A percentile compares a stretch with the other conserved stretches of the same genome.
phyloP scores from a whole-genome alignment of 2,113 vertebrate species.

The Calyptomena viridis region DNA sequence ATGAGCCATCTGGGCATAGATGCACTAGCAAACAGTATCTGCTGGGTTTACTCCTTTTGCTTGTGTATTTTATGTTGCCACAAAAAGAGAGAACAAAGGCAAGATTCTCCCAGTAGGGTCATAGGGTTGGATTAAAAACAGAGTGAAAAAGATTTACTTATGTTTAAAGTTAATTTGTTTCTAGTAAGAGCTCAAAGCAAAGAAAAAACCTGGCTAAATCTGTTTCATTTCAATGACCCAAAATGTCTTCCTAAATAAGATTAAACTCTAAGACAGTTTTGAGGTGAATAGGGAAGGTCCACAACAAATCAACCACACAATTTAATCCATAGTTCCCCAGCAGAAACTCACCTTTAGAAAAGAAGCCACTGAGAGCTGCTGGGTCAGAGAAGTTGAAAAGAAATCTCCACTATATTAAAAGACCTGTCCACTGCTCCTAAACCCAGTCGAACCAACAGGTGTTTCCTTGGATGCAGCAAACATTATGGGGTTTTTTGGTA shows the following conservation, averaged over 20 bases:
- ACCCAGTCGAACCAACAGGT: not conserved
- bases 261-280: not conserved
- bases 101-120: not conserved
- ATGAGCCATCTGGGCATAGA: not conserved
- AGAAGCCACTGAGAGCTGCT: not conserved
- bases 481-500: not conserved
- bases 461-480: not conserved
- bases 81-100: not conserved
- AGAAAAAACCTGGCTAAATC: not conserved
- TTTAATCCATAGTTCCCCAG: not conserved
- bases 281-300: not conserved
- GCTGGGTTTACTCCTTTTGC: not conserved
- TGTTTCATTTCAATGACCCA: not conserved
- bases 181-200: not conserved
- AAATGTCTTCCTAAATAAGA: not conserved
- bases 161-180: not conserved
- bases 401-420: not conserved
- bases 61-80: not conserved
- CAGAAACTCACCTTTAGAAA: not conserved
- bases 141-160: not conserved
- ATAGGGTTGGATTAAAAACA: not conserved
- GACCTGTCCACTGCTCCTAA: not conserved
- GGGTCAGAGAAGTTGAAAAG: not conserved
- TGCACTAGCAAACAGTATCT: not conserved
- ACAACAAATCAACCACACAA: not conserved